A percentile compares a stretch with the other conserved stretches of the same genome.
Evolutionary conservation across 2,113 vertebrate genomes (phyloP).

Genomic region (Machaerirhynchus nigripectus): DNA sequence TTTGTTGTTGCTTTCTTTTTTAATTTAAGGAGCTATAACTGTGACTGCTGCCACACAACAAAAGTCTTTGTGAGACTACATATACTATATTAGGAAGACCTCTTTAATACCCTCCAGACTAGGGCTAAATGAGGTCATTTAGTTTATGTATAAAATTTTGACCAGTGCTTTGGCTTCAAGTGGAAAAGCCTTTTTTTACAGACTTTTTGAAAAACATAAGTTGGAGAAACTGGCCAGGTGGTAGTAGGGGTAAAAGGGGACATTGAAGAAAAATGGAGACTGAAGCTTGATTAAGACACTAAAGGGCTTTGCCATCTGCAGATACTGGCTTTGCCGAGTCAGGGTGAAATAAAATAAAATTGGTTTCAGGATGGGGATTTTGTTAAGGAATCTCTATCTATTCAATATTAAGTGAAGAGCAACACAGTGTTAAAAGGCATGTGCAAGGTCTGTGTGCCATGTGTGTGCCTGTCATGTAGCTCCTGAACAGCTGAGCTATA

Average conservation of each 20-base stretch:
- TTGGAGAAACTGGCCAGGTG: neutral
- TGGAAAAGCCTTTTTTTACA: neutral
- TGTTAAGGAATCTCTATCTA: neutral
- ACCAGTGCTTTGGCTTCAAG: neutral
- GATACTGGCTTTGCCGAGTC: neutral
- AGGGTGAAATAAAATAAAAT: neutral
- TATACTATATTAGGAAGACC: neutral
- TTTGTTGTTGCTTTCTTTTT: neutral
- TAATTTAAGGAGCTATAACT: neutral
- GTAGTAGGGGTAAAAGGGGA: neutral
- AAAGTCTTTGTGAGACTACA: neutral
- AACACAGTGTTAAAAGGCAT: neutral
- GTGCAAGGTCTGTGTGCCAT: neutral
- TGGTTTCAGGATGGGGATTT: neutral
- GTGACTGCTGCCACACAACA: neutral
- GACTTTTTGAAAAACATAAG: neutral
- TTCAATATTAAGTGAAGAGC: neutral
- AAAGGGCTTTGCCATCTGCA: neutral
- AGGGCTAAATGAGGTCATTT: neutral
- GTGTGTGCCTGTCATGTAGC: neutral
- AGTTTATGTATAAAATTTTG: neutral
- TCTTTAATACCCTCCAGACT: neutral
- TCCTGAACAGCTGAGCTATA: neutral
- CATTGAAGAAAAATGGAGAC: neutral
- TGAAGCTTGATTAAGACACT: neutral